Conservation (phyloP, 2,113 vertebrate species). For the Casuarius casuarius region DNA sequence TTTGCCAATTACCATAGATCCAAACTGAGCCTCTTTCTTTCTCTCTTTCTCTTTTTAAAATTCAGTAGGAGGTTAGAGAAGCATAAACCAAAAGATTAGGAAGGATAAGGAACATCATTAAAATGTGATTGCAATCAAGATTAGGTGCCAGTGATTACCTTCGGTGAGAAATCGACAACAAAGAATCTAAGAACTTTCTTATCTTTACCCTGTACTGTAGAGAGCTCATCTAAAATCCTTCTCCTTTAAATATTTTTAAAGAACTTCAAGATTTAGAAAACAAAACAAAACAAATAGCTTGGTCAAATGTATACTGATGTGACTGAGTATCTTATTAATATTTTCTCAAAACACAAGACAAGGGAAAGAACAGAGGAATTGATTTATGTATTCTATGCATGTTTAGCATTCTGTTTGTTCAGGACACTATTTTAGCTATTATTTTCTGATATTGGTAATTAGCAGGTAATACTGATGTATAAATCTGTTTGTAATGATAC, state of each 20-base stretch:
- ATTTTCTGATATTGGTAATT: conserved; percentile 70
- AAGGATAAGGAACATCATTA: conserved; percentile 47
- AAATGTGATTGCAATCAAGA: conserved; percentile 43
- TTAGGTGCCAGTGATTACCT: conserved; percentile 3
- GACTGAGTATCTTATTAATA: background rate
- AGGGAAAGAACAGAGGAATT: conserved; percentile 31
- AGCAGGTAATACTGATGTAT: conserved; percentile 55
- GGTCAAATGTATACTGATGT: background rate
- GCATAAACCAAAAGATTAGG: conserved; percentile 47
- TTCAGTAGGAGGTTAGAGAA: conserved; percentile 22
- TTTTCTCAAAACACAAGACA: conserved; percentile 40
- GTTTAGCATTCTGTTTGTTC: conserved; percentile 53
- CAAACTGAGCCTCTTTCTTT: background rate
- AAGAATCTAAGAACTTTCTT: conserved; percentile 15
- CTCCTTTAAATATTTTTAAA: background rate
- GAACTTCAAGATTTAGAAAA: background rate
- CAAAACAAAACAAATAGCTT: background rate
- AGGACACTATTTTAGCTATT: conserved; percentile 50
- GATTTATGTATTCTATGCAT: conserved; percentile 21
- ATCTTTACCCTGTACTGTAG: background rate
- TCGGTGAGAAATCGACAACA: conserved; percentile 23
- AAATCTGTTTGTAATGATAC: conserved; percentile 42
- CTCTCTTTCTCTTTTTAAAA: background rate
- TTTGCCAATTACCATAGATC: conserved; percentile 67
- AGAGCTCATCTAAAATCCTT: background rate